Base-by-base conservation (phyloP, 1,140 invertebrate species). In the Mizuhopecten yessoensis region DNA sequence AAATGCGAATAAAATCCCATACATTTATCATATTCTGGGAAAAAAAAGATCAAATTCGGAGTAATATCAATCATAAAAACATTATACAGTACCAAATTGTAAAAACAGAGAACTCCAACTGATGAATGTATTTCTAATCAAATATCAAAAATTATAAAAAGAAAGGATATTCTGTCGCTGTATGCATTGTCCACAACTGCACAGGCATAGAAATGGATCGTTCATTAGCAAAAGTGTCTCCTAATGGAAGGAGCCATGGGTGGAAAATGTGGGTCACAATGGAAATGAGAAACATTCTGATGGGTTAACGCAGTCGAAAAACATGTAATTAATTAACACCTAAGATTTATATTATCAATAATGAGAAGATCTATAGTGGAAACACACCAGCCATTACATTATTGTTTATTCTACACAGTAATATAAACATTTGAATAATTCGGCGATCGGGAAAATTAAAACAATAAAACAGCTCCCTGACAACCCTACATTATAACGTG, bases 391-490 rank as follows among this genome's bases (percentile, higher is more conserved):
- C n/a, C 57, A 75, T 17, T 75, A 7, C 9, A 29, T 3, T 75
- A 75, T 75, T 75, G 57, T 75, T 75, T 75, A 75, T 75, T 75
- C 57, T 75, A n/a, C 57, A 5, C 57, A 75, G 57, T 75, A 9
- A n/a, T 75, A 75, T 75, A 75, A 75, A 75, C 57, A 75, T 75
- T 75, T 75, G 29, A 75, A 75, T 75, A 75, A 75, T 75, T 75
- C 5, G 23, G 11, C 23, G 23, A 75, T 75, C 23, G 57, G 57
- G 57, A 75, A 29, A 75, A 75, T 75, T 75, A 75, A 75, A 75
- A 75, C 57, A 75, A 75, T 75, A 75, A 75, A 75, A 75, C 1
- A 75, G 3, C 23, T 75, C n/a, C 57, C 23, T 75, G 57, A 75
- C 57, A 75, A 75, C 57, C 57, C 1, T 29, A 75, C n/a, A 75